Evolutionary conservation across 1,140 invertebrate species (phyloP).

Genomic region (Atopsyche davidsoni): DNA sequence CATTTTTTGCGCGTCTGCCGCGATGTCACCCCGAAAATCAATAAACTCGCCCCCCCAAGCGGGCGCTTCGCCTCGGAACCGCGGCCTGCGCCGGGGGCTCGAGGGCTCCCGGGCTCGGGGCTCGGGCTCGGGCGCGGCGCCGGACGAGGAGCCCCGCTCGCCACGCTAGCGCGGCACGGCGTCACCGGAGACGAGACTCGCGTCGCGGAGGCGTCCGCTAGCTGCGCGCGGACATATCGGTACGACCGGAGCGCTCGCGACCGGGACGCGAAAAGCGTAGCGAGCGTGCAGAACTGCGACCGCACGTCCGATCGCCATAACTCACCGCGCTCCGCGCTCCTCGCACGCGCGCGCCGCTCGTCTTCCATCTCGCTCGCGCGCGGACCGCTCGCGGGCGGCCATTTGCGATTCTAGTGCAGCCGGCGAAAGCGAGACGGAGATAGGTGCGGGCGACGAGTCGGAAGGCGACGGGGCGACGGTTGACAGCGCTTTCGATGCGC

Average conservation of each 20-base stretch:
- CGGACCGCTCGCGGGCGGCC: constrained; percentile 8
- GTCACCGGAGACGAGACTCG: too few relatives aligned
- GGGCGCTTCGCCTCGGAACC: constrained; percentile 1
- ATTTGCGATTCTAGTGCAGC: constrained; percentile 16
- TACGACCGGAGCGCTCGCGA: too few relatives aligned
- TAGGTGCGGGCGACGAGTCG: neutral
- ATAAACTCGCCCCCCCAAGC: neutral
- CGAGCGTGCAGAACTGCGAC: constrained; percentile 2
- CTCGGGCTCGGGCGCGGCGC: neutral
- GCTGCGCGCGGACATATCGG: too few relatives aligned
- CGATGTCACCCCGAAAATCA: constrained; percentile 4
- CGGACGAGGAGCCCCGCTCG: neutral
- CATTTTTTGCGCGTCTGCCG: neutral
- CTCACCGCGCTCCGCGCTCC: neutral
- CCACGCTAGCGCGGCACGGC: too few relatives aligned
- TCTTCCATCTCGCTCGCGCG: neutral
- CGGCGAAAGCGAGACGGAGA: constrained; percentile 8
- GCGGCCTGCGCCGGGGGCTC: neutral
- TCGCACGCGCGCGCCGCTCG: neutral
- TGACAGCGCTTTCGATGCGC: constrained; percentile 15
- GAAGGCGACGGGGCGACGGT: constrained; percentile 4
- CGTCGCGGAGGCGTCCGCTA: too few relatives aligned
- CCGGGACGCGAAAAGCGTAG: too few relatives aligned
- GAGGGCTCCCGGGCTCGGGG: neutral
- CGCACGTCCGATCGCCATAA: constrained; percentile 8